Percentiles rank a stretch among this genome's conserved stretches.
Evolutionary conservation across 2,113 vertebrate genomes (phyloP).

Genomic region (Phaethon lepturus): DNA sequence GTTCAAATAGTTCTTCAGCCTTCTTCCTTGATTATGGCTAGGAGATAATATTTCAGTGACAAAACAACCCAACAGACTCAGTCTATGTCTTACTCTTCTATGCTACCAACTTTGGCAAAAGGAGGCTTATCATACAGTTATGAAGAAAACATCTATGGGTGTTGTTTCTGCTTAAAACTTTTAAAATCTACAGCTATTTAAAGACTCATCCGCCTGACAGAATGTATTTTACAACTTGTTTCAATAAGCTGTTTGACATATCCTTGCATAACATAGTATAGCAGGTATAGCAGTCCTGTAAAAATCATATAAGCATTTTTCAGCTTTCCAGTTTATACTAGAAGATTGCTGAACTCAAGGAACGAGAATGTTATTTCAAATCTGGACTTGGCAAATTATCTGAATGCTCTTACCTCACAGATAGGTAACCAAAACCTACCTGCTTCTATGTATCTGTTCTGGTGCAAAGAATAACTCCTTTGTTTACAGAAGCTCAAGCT

Average conservation of each 20-base stretch:
- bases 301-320: not conserved
- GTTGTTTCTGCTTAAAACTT: not conserved
- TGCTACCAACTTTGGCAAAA: not conserved
- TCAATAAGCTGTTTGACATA: not conserved
- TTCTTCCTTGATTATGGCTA: not conserved
- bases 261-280: not conserved
- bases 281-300: not conserved
- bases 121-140: not conserved
- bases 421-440: not conserved
- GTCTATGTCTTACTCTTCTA: not conserved
- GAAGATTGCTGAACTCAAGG: not conserved
- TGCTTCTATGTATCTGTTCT: not conserved
- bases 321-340: not conserved
- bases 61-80: not conserved
- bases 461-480: constrained; percentile 17
- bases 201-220: not conserved
- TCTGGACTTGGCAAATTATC: not conserved
- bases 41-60: not conserved
- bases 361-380: not conserved
- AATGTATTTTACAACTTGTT: not conserved
- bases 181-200: not conserved
- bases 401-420: not conserved
- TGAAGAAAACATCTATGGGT: not conserved
- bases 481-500: not conserved
- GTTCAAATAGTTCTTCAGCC: not conserved